Conservation (phyloP, 2,113 vertebrate species). For the Gobiocypris rarus region DNA sequence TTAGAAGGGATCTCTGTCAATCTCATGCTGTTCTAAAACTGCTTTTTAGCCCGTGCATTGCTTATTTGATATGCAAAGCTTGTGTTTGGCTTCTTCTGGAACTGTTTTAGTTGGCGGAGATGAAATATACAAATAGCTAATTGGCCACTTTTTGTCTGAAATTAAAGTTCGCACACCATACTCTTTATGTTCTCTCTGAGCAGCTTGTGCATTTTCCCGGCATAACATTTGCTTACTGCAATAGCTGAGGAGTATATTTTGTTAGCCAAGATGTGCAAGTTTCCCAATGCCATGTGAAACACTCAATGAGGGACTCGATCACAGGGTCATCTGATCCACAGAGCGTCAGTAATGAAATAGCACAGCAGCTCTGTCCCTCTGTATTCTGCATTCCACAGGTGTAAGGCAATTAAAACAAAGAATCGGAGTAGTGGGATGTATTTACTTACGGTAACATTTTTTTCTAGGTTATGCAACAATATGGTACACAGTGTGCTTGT, state of each 20-base stretch:
- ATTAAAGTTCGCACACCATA: background rate
- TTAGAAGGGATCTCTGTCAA: background rate
- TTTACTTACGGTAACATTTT: background rate
- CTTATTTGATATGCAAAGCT: background rate
- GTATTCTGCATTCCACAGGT: background rate
- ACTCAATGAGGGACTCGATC: background rate
- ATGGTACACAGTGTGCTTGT: background rate
- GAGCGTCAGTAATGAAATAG: constrained; percentile 2
- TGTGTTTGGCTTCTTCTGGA: background rate
- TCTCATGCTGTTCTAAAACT: background rate
- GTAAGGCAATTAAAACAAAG: background rate
- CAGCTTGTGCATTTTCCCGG: background rate
- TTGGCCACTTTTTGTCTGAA: background rate
- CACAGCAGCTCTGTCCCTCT: background rate
- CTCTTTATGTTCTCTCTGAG: background rate
- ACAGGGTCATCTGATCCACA: constrained; percentile 15
- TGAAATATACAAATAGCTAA: background rate
- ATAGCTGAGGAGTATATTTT: constrained; percentile 9
- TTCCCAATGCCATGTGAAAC: constrained; percentile 31
- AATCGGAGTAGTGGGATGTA: background rate
- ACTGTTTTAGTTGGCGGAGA: background rate
- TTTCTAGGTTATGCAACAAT: background rate
- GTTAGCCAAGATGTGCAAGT: constrained; percentile 36
- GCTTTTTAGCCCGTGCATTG: background rate
- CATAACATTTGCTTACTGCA: constrained; percentile 1